Base-by-base conservation (phyloP, 2,797 vertebrate species). In the Falco novaeseelandiae region DNA sequence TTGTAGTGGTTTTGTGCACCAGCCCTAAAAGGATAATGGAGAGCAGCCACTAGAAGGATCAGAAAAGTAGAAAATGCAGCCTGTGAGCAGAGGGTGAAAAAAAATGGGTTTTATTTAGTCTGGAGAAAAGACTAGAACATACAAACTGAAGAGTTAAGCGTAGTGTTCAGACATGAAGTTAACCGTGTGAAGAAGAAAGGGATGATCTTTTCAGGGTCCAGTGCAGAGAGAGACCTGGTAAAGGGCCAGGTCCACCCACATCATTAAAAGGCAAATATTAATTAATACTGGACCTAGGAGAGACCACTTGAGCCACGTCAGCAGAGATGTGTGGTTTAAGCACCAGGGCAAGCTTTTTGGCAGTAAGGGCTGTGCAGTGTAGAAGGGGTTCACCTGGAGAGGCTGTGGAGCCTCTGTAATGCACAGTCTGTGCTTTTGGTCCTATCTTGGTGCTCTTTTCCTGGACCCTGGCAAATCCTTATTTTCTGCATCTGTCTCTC, bases 321-420 rank as follows among this genome's bases (percentile, higher is more conserved):
- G 14, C 32, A 38, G 36, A 46, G 42, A 20, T 21, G 27, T 9
- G 27, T 15, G 8, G 29, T 30, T 8, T 6, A 26, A 66, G 21
- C 1, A 1, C 38, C 2, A 5, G 36, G 70, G 30, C 6, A 20
- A 81, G 65, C 27, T 71, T 74, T 52, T 32, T 58, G 52, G 20
- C 48, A 13, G 25, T 3, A 18, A 34, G 32, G 42, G 40, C 57
- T 2, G 0, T 0, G 1, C 19, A 20, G 34, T 1, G 2, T 30
- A 32, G 55, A 83, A 65, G 23, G 22, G 48, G 11, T 44, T 71
- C 0, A 0, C 12, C 32, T 58, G 58, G 72, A 69, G 66, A 55
- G n/a, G 3, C 71, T 54, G 42, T 10, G 0, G 27, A 58, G 13
- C 36, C 38, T 46, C 58, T 40, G 14, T 36, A 48, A 22, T 0